Evolutionary conservation across 1,140 invertebrate genomes (phyloP).

Genomic region (Leptinotarsa lineolata): DNA sequence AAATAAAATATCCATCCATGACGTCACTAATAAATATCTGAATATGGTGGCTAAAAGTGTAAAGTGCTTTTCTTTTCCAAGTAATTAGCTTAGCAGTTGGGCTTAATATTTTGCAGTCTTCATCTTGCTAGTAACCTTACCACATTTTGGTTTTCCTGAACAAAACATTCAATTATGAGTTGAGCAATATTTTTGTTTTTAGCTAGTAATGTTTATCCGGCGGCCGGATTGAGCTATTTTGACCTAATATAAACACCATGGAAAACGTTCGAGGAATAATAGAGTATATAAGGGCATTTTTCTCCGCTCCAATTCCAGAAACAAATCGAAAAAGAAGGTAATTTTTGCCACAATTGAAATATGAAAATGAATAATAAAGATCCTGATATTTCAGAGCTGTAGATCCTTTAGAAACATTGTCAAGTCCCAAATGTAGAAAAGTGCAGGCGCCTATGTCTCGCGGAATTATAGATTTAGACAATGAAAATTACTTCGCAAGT

Average conservation of each 20-base stretch:
- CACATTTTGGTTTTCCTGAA: no score
- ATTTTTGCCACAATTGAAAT: neutral
- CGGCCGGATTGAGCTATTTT: neutral
- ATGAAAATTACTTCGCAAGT: constrained; percentile 12
- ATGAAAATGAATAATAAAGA: neutral
- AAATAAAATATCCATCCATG: no score
- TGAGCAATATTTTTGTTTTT: no score
- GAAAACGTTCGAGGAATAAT: constrained; percentile 27
- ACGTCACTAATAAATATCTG: no score
- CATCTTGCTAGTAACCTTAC: no score
- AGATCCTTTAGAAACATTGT: constrained; percentile 18
- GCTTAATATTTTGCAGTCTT: no score
- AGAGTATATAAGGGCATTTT: constrained; percentile 34
- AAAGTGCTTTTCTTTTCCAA: no score
- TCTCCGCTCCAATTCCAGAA: constrained; percentile 15
- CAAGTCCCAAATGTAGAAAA: constrained; percentile 29
- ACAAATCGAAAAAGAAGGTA: constrained; percentile 20
- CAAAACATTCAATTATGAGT: no score
- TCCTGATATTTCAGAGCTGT: constrained; percentile 26
- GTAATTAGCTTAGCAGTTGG: no score
- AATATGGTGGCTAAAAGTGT: no score
- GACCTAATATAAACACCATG: constrained; percentile 17
- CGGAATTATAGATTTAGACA: constrained; percentile 26
- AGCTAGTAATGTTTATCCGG: constrained; percentile 8
- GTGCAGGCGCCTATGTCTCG: neutral